A percentile compares a stretch with the other conserved stretches of the same genome.
phyloP scores from a whole-genome alignment of 2,113 vertebrate genomes.

The Oreotrochilus melanogaster region DNA sequence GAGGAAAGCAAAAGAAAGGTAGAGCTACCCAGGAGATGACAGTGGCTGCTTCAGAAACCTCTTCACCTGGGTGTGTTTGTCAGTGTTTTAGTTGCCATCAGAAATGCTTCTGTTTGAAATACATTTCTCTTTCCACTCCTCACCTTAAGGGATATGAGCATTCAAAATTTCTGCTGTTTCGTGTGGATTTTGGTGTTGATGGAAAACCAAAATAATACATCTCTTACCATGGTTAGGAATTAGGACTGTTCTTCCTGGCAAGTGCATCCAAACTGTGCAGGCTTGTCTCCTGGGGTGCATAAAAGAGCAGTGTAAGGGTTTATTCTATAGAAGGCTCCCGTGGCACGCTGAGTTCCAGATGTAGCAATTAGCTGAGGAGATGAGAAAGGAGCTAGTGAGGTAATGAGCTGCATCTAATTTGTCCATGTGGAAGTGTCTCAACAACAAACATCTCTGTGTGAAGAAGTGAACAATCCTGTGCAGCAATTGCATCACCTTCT shows the following conservation, averaged over 20 bases:
- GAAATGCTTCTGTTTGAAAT: background rate
- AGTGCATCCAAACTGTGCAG: background rate
- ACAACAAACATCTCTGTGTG: slow-evolving; percentile 34
- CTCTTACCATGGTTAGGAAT: background rate
- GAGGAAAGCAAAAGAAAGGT: background rate
- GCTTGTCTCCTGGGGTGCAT: background rate
- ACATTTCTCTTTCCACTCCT: background rate
- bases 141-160: background rate
- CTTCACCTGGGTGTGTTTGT: background rate
- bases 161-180: background rate
- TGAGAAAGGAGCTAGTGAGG: background rate
- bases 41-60: background rate
- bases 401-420: slow-evolving; percentile 67
- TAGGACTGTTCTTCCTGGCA: background rate
- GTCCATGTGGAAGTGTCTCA: slow-evolving; percentile 50
- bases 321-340: slow-evolving; percentile 50
- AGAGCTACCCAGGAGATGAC: background rate
- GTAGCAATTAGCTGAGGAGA: slow-evolving; percentile 61
- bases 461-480: slow-evolving; percentile 49
- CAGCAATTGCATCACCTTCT: slow-evolving; percentile 76
- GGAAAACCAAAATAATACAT: background rate
- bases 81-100: background rate
- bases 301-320: slow-evolving; percentile 69
- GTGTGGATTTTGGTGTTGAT: background rate
- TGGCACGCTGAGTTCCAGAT: background rate